These are phyloP conservation scores for Equus przewalskii DNA, from an alignment of 2,113 vertebrate species.

Conservation along the genomic window DNA sequence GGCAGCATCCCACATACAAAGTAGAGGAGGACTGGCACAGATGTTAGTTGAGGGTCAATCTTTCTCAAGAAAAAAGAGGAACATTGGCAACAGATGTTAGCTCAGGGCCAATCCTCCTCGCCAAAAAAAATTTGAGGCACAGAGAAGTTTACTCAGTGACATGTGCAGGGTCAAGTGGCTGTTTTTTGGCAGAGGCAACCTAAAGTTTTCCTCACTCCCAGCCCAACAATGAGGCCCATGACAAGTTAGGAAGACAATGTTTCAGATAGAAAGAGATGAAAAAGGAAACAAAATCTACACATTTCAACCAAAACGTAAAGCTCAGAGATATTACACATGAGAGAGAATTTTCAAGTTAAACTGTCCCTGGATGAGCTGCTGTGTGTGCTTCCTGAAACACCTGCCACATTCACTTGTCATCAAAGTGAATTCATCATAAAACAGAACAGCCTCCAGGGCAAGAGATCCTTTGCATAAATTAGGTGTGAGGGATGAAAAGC, in stretches of 20 bases:
- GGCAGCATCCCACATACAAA: too few species aligned
- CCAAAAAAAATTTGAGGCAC: neutral
- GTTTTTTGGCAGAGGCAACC: neutral
- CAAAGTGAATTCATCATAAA: constrained; percentile 70
- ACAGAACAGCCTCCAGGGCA: constrained; percentile 27
- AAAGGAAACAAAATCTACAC: constrained; percentile 28
- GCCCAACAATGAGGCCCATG: neutral
- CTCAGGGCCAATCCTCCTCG: too few species aligned
- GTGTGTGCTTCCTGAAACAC: constrained; percentile 9
- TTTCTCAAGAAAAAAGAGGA: too few species aligned
- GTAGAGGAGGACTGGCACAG: too few species aligned
- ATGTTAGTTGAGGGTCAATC: too few species aligned
- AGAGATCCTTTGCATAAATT: constrained; percentile 52
- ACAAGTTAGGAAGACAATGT: constrained; percentile 25
- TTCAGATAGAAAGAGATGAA: constrained; percentile 37
- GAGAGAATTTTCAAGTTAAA: constrained; percentile 64
- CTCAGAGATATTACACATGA: neutral
- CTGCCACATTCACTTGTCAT: constrained; percentile 62
- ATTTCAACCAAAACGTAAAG: constrained; percentile 42
- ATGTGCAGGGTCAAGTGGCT: neutral
- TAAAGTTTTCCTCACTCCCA: neutral
- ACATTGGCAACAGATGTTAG: too few species aligned
- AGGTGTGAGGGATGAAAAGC: constrained; percentile 61
- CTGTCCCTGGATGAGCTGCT: constrained; percentile 14
- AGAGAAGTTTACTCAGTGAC: neutral